Conservation (phyloP, 2,113 vertebrate species). For the Anhinga rufa region DNA sequence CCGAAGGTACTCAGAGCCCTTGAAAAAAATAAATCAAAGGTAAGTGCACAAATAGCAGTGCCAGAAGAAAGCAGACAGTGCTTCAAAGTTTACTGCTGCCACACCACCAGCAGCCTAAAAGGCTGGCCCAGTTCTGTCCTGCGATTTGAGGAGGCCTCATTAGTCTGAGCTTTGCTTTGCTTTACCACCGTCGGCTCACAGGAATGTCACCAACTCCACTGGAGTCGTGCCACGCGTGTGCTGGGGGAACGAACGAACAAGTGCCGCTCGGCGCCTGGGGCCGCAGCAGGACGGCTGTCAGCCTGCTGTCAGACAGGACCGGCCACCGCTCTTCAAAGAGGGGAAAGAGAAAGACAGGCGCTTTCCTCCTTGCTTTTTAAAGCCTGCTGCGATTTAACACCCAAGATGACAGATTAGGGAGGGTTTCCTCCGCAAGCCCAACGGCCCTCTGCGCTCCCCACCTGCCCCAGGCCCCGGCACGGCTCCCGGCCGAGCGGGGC, state of each 20-base stretch:
- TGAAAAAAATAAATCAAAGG: not conserved
- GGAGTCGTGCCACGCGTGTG: not conserved
- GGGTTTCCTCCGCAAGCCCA: not conserved
- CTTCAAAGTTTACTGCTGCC: constrained; percentile 8
- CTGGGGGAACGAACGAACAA: rapidly evolving
- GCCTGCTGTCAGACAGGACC: rapidly evolving
- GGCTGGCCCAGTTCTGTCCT: constrained; percentile 18
- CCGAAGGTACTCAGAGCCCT: not conserved
- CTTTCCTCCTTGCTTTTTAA: no score
- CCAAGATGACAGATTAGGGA: not conserved
- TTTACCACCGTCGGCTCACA: not conserved
- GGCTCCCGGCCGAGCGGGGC: not conserved
- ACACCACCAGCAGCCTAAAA: not conserved
- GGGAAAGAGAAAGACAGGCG: rapidly evolving
- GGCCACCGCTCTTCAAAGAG: not conserved
- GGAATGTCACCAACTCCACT: not conserved
- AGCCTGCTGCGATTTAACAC: no score
- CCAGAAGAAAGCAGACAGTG: not conserved
- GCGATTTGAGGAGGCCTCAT: not conserved
- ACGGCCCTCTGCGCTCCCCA: no score
- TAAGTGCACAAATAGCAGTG: not conserved
- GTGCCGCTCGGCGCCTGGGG: not conserved
- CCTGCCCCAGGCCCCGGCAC: no score
- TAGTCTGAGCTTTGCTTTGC: not conserved
- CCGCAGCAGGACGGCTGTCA: not conserved